phyloP scores from a whole-genome alignment of 2,888 invertebrate genomes.

The Mythimna vitellina region DNA sequence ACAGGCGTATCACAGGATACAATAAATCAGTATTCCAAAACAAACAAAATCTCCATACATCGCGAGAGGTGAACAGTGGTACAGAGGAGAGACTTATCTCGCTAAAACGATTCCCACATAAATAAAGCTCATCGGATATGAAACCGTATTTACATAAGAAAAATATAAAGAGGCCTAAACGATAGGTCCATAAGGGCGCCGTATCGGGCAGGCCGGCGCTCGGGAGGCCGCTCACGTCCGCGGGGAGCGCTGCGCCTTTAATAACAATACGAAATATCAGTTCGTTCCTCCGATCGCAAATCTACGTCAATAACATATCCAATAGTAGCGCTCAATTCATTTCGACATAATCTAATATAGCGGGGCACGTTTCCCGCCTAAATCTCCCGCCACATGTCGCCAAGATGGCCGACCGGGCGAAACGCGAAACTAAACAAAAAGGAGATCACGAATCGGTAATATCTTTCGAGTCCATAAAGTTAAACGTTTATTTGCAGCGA shows the following conservation, averaged over 20 bases:
- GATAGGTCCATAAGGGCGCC: slow-evolving; percentile 88
- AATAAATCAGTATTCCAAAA: slow-evolving; percentile 84
- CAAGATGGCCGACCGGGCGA: slow-evolving; percentile 89
- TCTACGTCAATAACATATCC: slow-evolving; percentile 91
- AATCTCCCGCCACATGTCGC: slow-evolving; percentile 91
- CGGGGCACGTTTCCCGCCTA: slow-evolving; percentile 90
- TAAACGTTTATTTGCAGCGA: slow-evolving; percentile 91
- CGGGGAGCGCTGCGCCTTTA: slow-evolving; percentile 84
- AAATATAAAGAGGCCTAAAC: slow-evolving; percentile 90
- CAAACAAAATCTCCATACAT: slow-evolving; percentile 84
- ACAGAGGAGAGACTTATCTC: slow-evolving; percentile 88
- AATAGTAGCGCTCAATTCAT: slow-evolving; percentile 90
- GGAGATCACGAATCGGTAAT: slow-evolving; percentile 91
- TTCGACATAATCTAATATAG: slow-evolving; percentile 90
- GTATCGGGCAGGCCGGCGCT: slow-evolving; percentile 78
- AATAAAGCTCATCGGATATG: slow-evolving; percentile 91
- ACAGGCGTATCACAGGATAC: slow-evolving; percentile 66
- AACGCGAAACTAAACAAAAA: slow-evolving; percentile 89
- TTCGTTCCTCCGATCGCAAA: slow-evolving; percentile 91
- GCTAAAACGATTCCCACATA: slow-evolving; percentile 91
- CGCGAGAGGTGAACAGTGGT: slow-evolving; percentile 85
- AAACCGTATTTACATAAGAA: slow-evolving; percentile 90
- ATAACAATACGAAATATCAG: slow-evolving; percentile 91
- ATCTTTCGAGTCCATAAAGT: slow-evolving; percentile 91
- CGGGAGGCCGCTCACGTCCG: slow-evolving; percentile 85